Evolutionary conservation across 2,113 vertebrate species (phyloP).

Genomic region (Gracilinanus agilis): DNA sequence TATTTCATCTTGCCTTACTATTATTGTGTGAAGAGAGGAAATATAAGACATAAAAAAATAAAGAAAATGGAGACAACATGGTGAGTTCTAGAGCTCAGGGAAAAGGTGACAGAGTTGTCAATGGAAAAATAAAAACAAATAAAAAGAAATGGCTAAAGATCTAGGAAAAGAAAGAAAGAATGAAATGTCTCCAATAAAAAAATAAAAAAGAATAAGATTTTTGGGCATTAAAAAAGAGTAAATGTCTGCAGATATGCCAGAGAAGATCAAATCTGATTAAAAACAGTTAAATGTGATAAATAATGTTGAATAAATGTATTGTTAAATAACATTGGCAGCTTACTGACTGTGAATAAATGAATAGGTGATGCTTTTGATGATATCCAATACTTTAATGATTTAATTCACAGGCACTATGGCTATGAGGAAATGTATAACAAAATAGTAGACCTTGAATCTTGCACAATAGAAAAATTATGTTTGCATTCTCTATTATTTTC

Average conservation of each 20-base stretch:
- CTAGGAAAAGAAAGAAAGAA: neutral
- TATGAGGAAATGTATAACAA: neutral
- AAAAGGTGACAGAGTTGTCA: neutral
- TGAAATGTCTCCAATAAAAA: conserved; percentile 22
- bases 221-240: neutral
- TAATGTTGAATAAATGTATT: neutral
- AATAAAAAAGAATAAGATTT: conserved; percentile 52
- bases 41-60: neutral
- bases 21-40: neutral
- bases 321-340: neutral
- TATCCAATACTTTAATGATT: neutral
- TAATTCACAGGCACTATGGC: neutral
- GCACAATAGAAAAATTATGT: neutral
- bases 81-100: neutral
- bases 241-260: neutral
- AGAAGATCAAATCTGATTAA: neutral
- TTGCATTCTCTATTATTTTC: neutral
- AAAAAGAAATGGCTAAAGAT: neutral
- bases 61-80: neutral
- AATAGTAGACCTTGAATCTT: neutral
- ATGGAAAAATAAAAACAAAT: neutral
- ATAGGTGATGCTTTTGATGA: neutral
- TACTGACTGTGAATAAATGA: neutral
- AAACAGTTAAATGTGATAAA: neutral
- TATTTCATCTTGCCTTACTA: neutral